Evolutionary conservation across 2,797 vertebrate genomes (phyloP).

Genomic region (Rhinella marina): DNA sequence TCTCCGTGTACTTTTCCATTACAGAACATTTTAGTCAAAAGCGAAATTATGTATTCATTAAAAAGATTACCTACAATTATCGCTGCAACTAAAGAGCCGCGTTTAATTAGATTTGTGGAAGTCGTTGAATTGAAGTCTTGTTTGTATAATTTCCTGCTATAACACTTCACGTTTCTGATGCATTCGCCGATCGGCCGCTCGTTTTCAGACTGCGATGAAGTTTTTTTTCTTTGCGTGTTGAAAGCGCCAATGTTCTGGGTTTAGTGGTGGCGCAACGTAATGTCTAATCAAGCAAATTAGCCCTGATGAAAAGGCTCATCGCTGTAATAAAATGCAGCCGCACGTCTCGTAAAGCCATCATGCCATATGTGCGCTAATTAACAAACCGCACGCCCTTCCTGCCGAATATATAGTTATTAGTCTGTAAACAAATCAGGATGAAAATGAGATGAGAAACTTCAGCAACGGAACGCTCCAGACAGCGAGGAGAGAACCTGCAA

Average conservation of each 20-base stretch:
- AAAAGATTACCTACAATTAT: constrained; percentile 82
- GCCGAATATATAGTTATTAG: constrained; percentile 84
- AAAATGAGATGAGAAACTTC: constrained; percentile 76
- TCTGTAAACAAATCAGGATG: constrained; percentile 81
- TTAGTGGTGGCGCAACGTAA: constrained; percentile 75
- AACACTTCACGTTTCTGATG: constrained; percentile 49
- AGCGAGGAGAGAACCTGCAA: neutral
- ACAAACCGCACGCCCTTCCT: constrained; percentile 77
- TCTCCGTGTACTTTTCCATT: constrained; percentile 69
- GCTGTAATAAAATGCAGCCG: constrained; percentile 82
- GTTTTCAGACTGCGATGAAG: constrained; percentile 59
- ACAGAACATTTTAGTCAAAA: constrained; percentile 73
- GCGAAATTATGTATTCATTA: constrained; percentile 78
- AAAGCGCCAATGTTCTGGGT: constrained; percentile 63
- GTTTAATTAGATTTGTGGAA: constrained; percentile 81
- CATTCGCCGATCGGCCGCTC: constrained; percentile 23
- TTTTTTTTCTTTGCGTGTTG: constrained; percentile 3
- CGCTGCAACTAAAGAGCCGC: constrained; percentile 78
- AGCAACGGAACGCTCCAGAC: constrained; percentile 64
- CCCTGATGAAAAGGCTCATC: constrained; percentile 77
- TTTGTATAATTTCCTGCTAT: constrained; percentile 58
- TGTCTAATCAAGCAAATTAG: constrained; percentile 84
- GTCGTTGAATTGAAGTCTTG: constrained; percentile 72
- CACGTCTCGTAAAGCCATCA: constrained; percentile 79
- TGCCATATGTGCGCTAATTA: constrained; percentile 84